These are phyloP conservation scores for Coregonus sp. DNA, from an alignment of 2,797 vertebrate genomes.

Conservation along the genomic window DNA sequence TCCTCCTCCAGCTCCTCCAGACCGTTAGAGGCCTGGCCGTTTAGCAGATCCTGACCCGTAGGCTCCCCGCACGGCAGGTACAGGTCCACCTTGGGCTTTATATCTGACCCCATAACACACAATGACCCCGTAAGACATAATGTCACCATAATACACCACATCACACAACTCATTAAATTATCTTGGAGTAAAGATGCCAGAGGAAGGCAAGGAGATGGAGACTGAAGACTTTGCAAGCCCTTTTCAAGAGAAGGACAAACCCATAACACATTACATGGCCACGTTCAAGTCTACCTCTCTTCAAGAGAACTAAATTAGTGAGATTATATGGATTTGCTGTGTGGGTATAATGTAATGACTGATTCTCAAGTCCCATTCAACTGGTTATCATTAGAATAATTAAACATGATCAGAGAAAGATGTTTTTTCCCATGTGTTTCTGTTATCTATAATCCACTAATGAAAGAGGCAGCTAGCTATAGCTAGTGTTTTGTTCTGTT, in stretches of 20 bases:
- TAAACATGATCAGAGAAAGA: too few species aligned
- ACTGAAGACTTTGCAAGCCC: neutral
- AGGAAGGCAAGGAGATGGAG: neutral
- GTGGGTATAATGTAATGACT: neutral
- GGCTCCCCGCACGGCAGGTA: conserved; percentile 80
- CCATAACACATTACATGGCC: neutral
- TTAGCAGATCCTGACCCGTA: conserved; percentile 78
- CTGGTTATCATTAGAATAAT: neutral
- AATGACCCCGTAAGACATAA: neutral
- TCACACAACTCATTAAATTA: neutral
- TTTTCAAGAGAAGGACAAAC: neutral
- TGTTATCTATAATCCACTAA: neutral
- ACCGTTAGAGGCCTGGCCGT: conserved; percentile 82
- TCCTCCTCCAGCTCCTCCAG: conserved; percentile 90
- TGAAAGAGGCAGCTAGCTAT: neutral
- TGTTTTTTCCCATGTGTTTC: neutral
- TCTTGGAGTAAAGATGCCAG: conserved; percentile 12
- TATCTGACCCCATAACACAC: conserved; percentile 69
- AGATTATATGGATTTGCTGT: neutral
- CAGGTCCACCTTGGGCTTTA: conserved; percentile 87
- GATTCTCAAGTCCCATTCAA: neutral
- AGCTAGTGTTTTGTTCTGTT: neutral
- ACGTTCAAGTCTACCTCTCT: neutral
- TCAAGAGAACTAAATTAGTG: neutral
- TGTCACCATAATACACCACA: neutral